Percentiles rank a stretch among this genome's conserved stretches.
These are phyloP conservation scores for Microdon myrmicae DNA, from an alignment of 2,888 invertebrate genomes.

Conservation along the genomic window DNA sequence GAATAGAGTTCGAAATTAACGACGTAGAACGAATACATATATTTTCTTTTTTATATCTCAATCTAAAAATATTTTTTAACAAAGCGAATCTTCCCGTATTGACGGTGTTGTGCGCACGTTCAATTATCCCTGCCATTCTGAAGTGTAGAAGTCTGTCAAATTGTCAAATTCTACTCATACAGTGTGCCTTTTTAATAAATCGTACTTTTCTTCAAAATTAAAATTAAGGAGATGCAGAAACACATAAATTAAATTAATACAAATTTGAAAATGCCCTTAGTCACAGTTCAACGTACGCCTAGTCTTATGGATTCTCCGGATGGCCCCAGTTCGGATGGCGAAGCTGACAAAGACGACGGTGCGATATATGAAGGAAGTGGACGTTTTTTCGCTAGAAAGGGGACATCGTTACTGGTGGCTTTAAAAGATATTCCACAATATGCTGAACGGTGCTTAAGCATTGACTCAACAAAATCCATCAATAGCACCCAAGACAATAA, in stretches of 20 bases:
- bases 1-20: no score
- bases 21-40: no score
- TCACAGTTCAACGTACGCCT: conserved; percentile 78
- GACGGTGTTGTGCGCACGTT: no score
- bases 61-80: no score
- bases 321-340: conserved; percentile 66
- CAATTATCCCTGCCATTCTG: no score
- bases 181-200: conserved; percentile 33
- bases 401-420: conserved; percentile 91
- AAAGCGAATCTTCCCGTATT: no score
- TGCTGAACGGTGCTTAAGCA: conserved; percentile 69
- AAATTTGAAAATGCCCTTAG: conserved; percentile 72
- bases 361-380: conserved; percentile 72
- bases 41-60: no score
- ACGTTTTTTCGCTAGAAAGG: conserved; percentile 96
- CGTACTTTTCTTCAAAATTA: conserved; percentile 34
- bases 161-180: no score
- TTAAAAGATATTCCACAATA: conserved; percentile 76
- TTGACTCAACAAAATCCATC: conserved; percentile 66
- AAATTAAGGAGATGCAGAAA: conserved; percentile 36
- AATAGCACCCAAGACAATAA: conserved; percentile 72
- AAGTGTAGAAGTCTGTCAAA: no score
- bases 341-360: conserved; percentile 65
- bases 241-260: conserved; percentile 42
- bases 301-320: conserved; percentile 74